Conservation (phyloP, 2,113 vertebrate genomes). For the Upupa epops region DNA sequence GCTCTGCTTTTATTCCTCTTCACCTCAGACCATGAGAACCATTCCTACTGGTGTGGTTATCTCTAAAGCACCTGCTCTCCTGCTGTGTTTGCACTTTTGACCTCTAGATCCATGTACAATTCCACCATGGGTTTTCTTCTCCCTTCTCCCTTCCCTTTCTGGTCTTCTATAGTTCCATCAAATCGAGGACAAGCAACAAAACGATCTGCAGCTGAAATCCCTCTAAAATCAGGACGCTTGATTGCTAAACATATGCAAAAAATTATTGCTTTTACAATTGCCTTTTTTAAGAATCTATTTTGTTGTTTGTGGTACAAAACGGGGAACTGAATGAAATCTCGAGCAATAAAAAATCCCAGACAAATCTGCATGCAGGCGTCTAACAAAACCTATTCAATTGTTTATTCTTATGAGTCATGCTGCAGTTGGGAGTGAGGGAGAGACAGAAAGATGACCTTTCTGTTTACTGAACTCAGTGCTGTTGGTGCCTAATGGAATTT, state of each 20-base stretch:
- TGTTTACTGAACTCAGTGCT: constrained; percentile 16
- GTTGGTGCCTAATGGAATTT: not conserved
- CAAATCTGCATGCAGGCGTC: not conserved
- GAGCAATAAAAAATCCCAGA: not conserved
- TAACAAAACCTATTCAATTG: constrained; percentile 40
- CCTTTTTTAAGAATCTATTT: not conserved
- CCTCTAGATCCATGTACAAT: not conserved
- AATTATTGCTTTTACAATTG: not conserved
- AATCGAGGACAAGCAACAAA: not conserved
- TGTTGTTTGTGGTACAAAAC: not conserved
- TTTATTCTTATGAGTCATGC: constrained; percentile 58
- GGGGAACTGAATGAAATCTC: not conserved
- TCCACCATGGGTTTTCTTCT: not conserved
- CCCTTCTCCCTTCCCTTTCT: not conserved
- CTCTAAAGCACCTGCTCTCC: not conserved
- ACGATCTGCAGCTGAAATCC: not conserved
- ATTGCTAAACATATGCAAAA: not conserved
- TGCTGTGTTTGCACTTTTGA: not conserved
- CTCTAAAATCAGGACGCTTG: not conserved
- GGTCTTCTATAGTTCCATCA: not conserved
- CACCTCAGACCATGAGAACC: not conserved
- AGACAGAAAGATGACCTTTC: constrained; percentile 35
- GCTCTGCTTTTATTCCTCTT: not conserved
- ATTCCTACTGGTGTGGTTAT: not conserved
- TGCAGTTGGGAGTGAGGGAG: constrained; percentile 39